Percentiles rank a stretch among this genome's conserved stretches.
Conservation (phyloP, 2,113 vertebrate genomes). For the Salvator merianae region DNA sequence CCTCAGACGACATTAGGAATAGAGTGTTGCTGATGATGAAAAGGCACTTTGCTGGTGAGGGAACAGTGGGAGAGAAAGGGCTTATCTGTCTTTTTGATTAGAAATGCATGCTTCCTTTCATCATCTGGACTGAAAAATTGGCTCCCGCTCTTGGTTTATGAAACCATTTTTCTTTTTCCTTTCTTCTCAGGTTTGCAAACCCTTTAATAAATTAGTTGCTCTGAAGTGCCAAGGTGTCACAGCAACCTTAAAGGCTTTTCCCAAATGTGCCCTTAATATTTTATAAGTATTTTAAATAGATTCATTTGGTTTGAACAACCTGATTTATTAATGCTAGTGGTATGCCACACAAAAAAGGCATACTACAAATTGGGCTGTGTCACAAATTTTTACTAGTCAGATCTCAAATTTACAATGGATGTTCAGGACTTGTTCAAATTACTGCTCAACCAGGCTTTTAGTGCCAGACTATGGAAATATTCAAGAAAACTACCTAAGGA, state of each 20-base stretch:
- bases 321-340: constrained; percentile 79
- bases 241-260: constrained; percentile 83
- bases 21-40: constrained; percentile 85
- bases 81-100: constrained; percentile 87
- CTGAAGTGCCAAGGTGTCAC: constrained; percentile 82
- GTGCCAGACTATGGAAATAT: constrained; percentile 47
- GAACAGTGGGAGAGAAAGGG: constrained; percentile 80
- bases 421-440: constrained; percentile 57
- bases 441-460: constrained; percentile 62
- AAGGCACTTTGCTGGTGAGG: constrained; percentile 83
- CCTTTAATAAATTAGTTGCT: constrained; percentile 86
- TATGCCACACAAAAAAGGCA: constrained; percentile 56
- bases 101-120: constrained; percentile 86
- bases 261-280: constrained; percentile 85
- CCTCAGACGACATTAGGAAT: constrained; percentile 80
- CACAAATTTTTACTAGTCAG: constrained; percentile 71
- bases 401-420: constrained; percentile 67
- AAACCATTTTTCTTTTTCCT: constrained; percentile 84
- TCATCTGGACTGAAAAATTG: constrained; percentile 83
- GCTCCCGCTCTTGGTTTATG: constrained; percentile 84
- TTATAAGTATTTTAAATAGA: constrained; percentile 87
- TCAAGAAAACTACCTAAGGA: neutral
- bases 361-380: constrained; percentile 74
- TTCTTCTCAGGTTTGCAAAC: constrained; percentile 84
- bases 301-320: constrained; percentile 79